Evolutionary conservation across 2,888 invertebrate species (phyloP), one percentile per base, ranked within the genome.

Genomic region (Netelia fuscicornis): DNA sequence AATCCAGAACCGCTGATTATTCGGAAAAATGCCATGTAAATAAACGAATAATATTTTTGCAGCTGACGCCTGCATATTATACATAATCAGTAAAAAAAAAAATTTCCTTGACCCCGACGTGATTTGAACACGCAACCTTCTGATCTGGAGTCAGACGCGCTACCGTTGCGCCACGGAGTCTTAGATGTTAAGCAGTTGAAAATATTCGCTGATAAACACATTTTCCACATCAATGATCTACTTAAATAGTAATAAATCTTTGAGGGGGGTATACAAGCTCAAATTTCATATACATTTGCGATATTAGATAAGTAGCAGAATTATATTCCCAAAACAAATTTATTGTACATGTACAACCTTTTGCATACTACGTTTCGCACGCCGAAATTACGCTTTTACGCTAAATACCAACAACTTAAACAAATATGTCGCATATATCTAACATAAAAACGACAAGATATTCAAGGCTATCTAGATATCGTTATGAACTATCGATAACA

Each of bases 91-190:
- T 54, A 74, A 71, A 76, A 80, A 80, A 77, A 72, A 70, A 44
- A 9, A n/a, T n/a, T 17, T 20, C 1, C 72, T 17, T 89, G 97
- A 97, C 97, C 97, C 97, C 97, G 97, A 97, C 97, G 97, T 97
- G 97, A 97, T 97, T 97, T 97, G 97, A 98, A 98, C 97, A 97
- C 97, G 97, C 97, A 98, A 97, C 97, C 97, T 98, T 98, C 97
- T 97, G 98, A 98, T 98, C 97, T 98, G 97, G 97, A 98, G 97
- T 97, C 97, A 97, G 97, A 97, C 97, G 97, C 97, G 97, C 97
- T 98, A 97, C 97, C 97, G 97, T 98, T 98, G 97, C 97, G 97
- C 97, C 97, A 98, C 97, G 97, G 97, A 97, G 97, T 97, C 97
- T 89, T 25, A 42, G 88, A 83, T 68, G 44, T 42, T 58, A 58